Evolutionary conservation across 2,888 invertebrate species (phyloP), one percentile per base, ranked within the genome.

Genomic region (Tyria jacobaeae): DNA sequence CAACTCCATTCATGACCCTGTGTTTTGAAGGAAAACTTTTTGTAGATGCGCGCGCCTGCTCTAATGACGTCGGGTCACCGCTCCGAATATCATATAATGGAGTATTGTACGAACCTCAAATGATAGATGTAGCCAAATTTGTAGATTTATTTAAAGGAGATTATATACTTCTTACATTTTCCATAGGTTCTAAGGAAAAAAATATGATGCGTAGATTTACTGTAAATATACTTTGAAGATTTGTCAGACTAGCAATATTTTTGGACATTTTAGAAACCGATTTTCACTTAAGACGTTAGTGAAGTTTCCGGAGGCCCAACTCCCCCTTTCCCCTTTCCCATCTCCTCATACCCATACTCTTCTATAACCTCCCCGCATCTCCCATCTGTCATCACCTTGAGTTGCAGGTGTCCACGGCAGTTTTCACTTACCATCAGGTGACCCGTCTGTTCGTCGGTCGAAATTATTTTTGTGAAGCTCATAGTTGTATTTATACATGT

Each of bases 1-100:
- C 37, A 5, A 50, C 82, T 87, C 84, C 60, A 84, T 6, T 24
- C 48, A 24, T 12, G 48, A 15, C 56, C 25, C 62, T 76, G 80
- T 83, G 75, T 78, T 66, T 68, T 69, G 63, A 74, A 77, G 73
- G 79, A 78, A 82, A 87, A 85, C 82, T 87, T 87, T 87, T 87
- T 85, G 82, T 80, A 76, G 79, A 73, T 73, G 73, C 63, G 66
- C 76, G 71, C 66, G 66, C 70, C 73, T 39, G 72, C 83, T 80
- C 80, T 84, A 85, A 85, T 86, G 86, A 85, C 80, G 79, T 50
- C 65, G 71, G 81, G 84, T 78, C 80, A 79, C 75, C 78, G 71
- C 67, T 73, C 73, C 79, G 75, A 82, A 84, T 80, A 81, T 80
- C 75, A 78, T 78, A 80, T 81, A 80, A 80, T 79, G 73, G 76